A percentile compares a stretch with the other conserved stretches of the same genome.
Conservation (phyloP, 2,888 invertebrate genomes). For the Sminthurides aquaticus region DNA sequence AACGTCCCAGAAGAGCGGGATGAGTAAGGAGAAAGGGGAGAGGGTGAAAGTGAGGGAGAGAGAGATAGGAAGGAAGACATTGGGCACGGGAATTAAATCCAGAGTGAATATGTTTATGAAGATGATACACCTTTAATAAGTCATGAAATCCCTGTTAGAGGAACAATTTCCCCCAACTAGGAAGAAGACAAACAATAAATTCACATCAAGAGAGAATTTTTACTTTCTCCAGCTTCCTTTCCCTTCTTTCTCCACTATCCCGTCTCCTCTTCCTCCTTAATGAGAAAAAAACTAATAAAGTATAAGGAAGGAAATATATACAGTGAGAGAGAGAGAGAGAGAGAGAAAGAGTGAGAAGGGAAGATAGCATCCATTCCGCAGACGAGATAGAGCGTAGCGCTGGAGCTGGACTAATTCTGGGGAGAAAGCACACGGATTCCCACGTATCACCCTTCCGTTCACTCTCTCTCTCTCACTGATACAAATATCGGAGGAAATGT, state of each 20-base stretch:
- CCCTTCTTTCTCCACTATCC: too few relatives aligned
- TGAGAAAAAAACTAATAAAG: constrained; percentile 25
- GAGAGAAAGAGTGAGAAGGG: not conserved
- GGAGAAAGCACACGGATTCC: not conserved
- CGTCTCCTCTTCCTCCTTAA: constrained; percentile 16
- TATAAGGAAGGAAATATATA: not conserved
- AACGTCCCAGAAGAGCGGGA: too few relatives aligned
- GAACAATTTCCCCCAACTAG: not conserved
- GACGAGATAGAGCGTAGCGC: not conserved
- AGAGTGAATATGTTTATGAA: not conserved
- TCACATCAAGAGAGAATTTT: not conserved
- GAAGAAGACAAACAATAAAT: not conserved
- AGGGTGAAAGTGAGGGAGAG: not conserved
- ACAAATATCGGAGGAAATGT: too few relatives aligned
- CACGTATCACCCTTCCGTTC: not conserved
- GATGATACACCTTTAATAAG: not conserved
- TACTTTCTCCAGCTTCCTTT: not conserved
- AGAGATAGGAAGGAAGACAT: not conserved
- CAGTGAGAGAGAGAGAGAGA: too few relatives aligned
- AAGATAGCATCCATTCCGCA: too few relatives aligned
- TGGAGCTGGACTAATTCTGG: not conserved
- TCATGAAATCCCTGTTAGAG: not conserved
- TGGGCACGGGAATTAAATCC: not conserved
- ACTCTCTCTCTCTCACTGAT: too few relatives aligned
- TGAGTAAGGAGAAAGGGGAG: not conserved